Percentiles rank a stretch among this genome's conserved stretches.
Conservation (phyloP, 2,888 invertebrate species). For the Pammene fasciana region DNA sequence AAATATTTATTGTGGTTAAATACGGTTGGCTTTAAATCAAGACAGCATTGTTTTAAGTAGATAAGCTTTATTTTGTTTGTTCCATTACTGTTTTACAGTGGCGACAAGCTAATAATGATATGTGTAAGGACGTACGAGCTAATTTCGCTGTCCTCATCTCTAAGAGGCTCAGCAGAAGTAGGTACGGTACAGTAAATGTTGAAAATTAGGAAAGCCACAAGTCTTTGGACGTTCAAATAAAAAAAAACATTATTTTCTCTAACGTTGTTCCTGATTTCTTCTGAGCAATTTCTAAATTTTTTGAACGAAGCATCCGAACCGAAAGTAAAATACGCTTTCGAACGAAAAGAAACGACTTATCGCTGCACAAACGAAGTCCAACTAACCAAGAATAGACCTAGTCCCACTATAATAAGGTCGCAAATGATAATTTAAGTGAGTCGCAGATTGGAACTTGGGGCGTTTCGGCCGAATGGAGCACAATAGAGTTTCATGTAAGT, state of each 20-base stretch:
- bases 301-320: conserved; percentile 7
- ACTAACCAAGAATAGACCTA: neutral
- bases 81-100: too few relatives aligned
- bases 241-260: too few relatives aligned
- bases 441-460: neutral
- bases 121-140: too few relatives aligned
- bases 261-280: neutral
- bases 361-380: neutral
- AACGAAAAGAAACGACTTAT: conserved; percentile 12
- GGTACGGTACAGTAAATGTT: too few relatives aligned
- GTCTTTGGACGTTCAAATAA: too few relatives aligned
- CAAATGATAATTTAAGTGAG: conserved; percentile 1
- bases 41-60: too few relatives aligned
- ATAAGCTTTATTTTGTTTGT: too few relatives aligned
- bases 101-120: too few relatives aligned
- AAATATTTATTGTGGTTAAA: neutral
- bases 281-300: conserved; percentile 3
- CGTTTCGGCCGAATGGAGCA: conserved; percentile 4
- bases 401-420: neutral
- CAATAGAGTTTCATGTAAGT: conserved; percentile 28
- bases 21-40: neutral
- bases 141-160: too few relatives aligned
- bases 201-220: too few relatives aligned
- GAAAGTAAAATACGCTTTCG: conserved; percentile 17
- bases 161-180: too few relatives aligned